Conservation (phyloP, 2,797 vertebrate species). For the Myiotriccus ornatus region DNA sequence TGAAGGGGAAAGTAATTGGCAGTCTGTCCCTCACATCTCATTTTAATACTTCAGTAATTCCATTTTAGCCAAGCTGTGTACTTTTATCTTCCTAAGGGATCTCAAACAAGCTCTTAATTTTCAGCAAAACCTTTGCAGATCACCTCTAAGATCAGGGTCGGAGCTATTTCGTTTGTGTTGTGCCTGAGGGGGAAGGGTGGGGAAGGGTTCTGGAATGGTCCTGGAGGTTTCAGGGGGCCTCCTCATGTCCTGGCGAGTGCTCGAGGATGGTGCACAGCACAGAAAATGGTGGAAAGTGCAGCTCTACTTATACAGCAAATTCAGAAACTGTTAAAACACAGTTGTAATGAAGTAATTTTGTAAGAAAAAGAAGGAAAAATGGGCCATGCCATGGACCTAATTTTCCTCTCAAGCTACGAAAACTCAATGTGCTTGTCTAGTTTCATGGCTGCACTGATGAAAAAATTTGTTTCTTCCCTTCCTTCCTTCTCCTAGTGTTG, state of each 20-base stretch:
- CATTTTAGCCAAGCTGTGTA: conserved; percentile 16
- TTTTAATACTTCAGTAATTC: conserved; percentile 37
- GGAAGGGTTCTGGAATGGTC: neutral
- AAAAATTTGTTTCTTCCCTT: neutral
- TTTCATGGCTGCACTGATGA: neutral
- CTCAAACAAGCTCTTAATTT: conserved; percentile 58
- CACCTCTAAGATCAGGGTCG: neutral
- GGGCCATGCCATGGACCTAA: too few species aligned
- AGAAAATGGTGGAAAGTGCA: neutral
- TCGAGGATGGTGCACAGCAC: neutral
- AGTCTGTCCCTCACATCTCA: neutral
- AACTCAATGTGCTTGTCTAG: neutral
- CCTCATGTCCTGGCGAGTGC: neutral
- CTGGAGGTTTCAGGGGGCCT: neutral
- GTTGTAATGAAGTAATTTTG: neutral
- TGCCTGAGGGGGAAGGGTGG: neutral
- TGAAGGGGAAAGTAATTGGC: conserved; percentile 1
- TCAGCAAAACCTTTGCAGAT: conserved; percentile 11
- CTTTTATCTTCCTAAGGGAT: conserved; percentile 16
- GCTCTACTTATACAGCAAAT: neutral
- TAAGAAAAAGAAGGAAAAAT: neutral
- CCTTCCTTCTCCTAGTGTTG: neutral
- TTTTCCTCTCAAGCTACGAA: neutral
- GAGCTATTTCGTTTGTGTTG: neutral
- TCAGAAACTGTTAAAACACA: neutral